Evolutionary conservation across 1,140 invertebrate species (phyloP).

Genomic region (Procambarus virginalis): DNA sequence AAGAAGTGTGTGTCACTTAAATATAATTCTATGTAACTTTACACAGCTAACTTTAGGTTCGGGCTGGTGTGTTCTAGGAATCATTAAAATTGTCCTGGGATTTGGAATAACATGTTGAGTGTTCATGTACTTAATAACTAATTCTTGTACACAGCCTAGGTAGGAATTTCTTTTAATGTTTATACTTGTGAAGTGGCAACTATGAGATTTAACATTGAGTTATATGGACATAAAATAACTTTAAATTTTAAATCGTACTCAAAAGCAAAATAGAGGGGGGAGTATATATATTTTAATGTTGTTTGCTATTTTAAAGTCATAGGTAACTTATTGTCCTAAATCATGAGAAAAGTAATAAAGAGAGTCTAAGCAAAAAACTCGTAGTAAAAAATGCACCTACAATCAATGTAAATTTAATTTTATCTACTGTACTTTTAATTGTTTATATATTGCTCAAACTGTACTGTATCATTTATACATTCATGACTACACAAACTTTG

Average conservation of each 20-base stretch:
- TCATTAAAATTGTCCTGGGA: too few relatives aligned
- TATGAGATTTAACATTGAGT: slow-evolving; percentile 10
- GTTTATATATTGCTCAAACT: background rate
- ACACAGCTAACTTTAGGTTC: background rate
- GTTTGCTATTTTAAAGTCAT: too few relatives aligned
- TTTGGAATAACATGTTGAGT: too few relatives aligned
- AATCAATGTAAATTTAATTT: background rate
- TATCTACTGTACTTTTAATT: background rate
- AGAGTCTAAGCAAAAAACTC: background rate
- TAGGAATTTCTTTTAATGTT: background rate
- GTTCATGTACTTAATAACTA: too few relatives aligned
- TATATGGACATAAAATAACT: background rate
- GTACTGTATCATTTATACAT: background rate
- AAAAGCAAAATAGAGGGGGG: background rate
- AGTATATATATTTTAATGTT: too few relatives aligned
- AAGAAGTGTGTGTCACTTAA: background rate
- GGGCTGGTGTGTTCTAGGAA: background rate
- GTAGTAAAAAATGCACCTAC: background rate
- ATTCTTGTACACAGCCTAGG: background rate
- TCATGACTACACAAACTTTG: background rate
- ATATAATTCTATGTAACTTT: too few relatives aligned
- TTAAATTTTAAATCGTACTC: background rate
- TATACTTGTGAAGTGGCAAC: slow-evolving; percentile 22
- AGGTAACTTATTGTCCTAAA: too few relatives aligned
- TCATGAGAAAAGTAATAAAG: too few relatives aligned